Evolutionary conservation across 2,113 vertebrate genomes (phyloP), one percentile per base, ranked within the genome.

Genomic region (Gnathonemus echidnorhynchus): DNA sequence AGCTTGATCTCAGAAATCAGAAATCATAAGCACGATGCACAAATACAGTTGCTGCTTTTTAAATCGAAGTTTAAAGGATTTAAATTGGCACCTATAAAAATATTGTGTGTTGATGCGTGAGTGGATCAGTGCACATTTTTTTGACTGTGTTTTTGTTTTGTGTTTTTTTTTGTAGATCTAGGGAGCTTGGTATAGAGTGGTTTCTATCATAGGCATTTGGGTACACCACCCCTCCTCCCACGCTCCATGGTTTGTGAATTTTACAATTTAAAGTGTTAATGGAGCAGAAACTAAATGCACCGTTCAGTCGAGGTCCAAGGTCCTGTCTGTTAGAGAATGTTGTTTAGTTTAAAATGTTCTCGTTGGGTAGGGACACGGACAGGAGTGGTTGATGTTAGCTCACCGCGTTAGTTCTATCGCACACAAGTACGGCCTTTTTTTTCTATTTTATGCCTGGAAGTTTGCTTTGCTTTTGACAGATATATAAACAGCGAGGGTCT

Each of bases 61-160:
- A 87, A n/a, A 86, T 86, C 5, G 7, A 86, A 50, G 6, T 86
- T 31, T 48, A 86, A 86, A 27, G n/a, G 85, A 86, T 86, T 86
- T 86, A 52, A 87, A 87, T 50, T 27, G 86, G 48, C 45, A 52
- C n/a, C 86, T 87, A 52, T 87, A 35, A 53, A 53, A 87, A 35
- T 52, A 87, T 49, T 39, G 49, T 31, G 27, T n/a, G n/a, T n/a
- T n/a, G 49, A 52, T 19, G n/a, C 31, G 5, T 7, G n/a, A 87
- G 86, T 35, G n/a, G 11, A 27, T 52, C 49, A 53, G 49, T 53
- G 46, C 4, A 8, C 9, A 19, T 53, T 53, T 85, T 87, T 87
- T 87, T 17, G 9, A 87, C 48, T 87, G 86, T 52, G 15, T 49
- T n/a, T 49, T 19, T 31, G 27, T n/a, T 17, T 52, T 8, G 17